Evolutionary conservation across 2,797 vertebrate genomes (phyloP), one percentile per base, ranked within the genome.

Genomic region (Poliocrania exsul): DNA sequence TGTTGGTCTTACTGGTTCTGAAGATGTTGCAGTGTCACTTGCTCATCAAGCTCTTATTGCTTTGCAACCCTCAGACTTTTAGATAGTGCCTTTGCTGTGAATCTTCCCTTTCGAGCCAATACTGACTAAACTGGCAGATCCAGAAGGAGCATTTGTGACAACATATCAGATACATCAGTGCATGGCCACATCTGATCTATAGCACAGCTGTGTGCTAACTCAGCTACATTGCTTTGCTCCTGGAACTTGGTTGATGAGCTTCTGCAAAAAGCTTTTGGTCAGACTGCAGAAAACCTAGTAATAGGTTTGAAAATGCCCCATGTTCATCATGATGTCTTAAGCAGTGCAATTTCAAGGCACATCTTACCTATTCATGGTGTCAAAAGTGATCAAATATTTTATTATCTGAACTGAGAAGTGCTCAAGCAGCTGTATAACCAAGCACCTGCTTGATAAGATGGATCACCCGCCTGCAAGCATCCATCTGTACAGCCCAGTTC

Each of bases 151-250:
- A 6, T 46, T 10, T 23, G 23, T 31, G 26, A 46, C 31, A 64
- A 9, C 25, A 23, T 26, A 51, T 64, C 23, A 50, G 29, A 31
- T 17, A 25, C 3, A 49, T n/a, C 24, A 19, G 10, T 20, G 69
- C 17, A 20, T 37, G 24, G 44, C 37, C 81, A 28, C 38, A 17
- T 46, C 53, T 83, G 20, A 6, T 73, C 78, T 47, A 29, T 6
- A 40, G 42, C 38, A 71, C 19, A 81, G 46, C 26, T 0, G 0
- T 29, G 9, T 37, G 19, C 46, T 79, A 49, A 13, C 10, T 42
- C 67, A 82, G 35, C 6, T 50, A 5, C 0, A 0, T 46, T 71
- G 51, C 64, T 86, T 74, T 62, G 8, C 37, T 29, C 10, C 11
- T 53, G 29, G 26, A n/a, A 57, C 8, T 35, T n/a, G 23, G 6